phyloP scores from a whole-genome alignment of 1,140 invertebrate species.

The Drusus annulatus region DNA sequence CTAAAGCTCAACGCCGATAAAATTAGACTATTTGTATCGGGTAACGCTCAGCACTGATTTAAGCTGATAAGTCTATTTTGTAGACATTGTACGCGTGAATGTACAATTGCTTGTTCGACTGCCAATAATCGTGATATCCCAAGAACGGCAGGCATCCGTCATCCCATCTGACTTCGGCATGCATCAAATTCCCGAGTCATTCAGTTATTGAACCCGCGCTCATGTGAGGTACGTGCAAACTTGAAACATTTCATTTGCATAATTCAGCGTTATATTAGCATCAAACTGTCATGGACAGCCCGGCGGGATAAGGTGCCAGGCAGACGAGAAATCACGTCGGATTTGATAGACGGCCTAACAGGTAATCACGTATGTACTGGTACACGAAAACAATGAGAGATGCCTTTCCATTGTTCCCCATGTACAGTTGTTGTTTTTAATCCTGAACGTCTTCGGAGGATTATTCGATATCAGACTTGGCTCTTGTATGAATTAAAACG shows the following conservation, averaged over 20 bases:
- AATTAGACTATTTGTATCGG: no score
- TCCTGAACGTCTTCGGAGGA: constrained; percentile 1
- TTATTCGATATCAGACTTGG: constrained; percentile 9
- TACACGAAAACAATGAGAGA: constrained; percentile 24
- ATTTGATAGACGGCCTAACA: not conserved
- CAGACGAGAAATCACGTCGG: constrained; percentile 21
- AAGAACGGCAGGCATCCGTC: not conserved
- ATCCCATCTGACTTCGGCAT: not conserved
- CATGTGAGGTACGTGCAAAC: not conserved
- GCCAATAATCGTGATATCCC: no score
- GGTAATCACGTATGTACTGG: constrained; percentile 8
- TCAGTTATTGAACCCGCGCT: not conserved
- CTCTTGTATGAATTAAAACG: not conserved
- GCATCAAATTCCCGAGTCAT: not conserved
- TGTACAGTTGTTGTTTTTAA: constrained; percentile 17
- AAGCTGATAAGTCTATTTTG: no score
- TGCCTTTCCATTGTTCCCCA: constrained; percentile 25
- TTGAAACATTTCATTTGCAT: constrained; percentile 19
- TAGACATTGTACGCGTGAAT: no score
- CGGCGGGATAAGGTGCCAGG: constrained; percentile 5
- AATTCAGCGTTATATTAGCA: constrained; percentile 25
- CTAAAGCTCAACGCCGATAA: no score
- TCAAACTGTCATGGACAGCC: constrained; percentile 19
- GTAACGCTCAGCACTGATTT: no score
- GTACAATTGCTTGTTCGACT: no score